Conservation (phyloP, 2,888 invertebrate genomes). For the Endomychus coccineus region DNA sequence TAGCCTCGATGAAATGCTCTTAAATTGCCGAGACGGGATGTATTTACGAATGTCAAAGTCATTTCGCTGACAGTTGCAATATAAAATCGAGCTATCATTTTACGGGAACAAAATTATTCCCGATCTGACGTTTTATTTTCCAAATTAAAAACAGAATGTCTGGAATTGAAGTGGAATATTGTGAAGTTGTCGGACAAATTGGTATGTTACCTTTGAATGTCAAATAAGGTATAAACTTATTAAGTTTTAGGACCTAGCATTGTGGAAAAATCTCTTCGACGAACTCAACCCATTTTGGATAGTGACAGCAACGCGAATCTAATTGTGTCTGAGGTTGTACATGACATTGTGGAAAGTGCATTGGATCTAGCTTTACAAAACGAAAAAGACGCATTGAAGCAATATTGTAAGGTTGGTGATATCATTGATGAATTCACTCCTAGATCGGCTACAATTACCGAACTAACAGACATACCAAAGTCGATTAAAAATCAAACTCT, state of each 20-base stretch:
- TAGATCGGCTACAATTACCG: constrained; percentile 11
- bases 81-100: constrained; percentile 9
- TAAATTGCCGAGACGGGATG: constrained; percentile 9
- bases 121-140: constrained; percentile 15
- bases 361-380: constrained; percentile 28
- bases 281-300: constrained; percentile 5
- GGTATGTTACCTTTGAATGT: background rate
- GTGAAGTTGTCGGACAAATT: constrained; percentile 8
- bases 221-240: background rate
- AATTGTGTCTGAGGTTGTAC: constrained; percentile 35
- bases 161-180: constrained; percentile 13
- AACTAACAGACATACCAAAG: constrained; percentile 6
- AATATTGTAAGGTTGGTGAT: constrained; percentile 23
- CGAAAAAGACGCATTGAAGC: constrained; percentile 9
- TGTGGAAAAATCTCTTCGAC: background rate
- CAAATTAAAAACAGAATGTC: constrained; percentile 13
- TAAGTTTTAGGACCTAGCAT: background rate
- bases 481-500: constrained; percentile 9
- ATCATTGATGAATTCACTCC: constrained; percentile 22
- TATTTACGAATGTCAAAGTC: constrained; percentile 13
- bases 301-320: constrained; percentile 16
- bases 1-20: constrained; percentile 12
- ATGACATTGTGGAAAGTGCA: constrained; percentile 40
- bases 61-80: constrained; percentile 7
- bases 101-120: constrained; percentile 7